phyloP scores from a whole-genome alignment of 1,140 invertebrate genomes.

The Sminthurinus signatus region DNA sequence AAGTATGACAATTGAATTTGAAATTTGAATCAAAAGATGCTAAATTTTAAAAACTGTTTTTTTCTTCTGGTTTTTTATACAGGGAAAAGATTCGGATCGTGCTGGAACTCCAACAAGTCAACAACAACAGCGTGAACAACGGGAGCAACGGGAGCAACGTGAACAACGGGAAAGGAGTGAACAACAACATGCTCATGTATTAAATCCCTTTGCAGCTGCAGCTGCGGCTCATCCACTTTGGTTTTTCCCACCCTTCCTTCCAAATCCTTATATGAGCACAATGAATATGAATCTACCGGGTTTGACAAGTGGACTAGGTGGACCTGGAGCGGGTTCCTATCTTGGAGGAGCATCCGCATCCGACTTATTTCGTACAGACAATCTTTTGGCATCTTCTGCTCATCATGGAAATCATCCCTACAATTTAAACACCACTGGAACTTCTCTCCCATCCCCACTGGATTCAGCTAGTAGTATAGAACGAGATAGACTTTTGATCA shows the following conservation, averaged over 20 bases:
- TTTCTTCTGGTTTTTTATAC: too few relatives aligned
- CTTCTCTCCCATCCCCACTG: neutral
- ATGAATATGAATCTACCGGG: constrained; percentile 32
- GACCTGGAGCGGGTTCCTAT: constrained; percentile 18
- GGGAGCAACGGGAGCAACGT: too few relatives aligned
- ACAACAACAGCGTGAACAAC: too few relatives aligned
- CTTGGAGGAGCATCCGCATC: constrained; percentile 19
- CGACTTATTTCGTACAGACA: constrained; percentile 37
- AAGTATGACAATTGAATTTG: too few relatives aligned
- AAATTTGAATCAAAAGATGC: too few relatives aligned
- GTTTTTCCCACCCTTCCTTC: constrained; percentile 41
- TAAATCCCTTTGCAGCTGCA: constrained; percentile 23
- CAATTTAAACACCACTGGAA: too few relatives aligned
- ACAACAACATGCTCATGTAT: too few relatives aligned
- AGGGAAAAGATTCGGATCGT: too few relatives aligned
- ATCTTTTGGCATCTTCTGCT: constrained; percentile 25
- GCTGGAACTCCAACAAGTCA: too few relatives aligned
- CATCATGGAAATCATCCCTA: constrained; percentile 7
- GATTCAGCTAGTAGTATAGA: neutral
- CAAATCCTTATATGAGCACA: constrained; percentile 38
- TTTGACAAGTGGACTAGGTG: neutral
- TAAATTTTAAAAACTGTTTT: too few relatives aligned
- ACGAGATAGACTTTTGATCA: constrained; percentile 8
- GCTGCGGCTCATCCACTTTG: constrained; percentile 36
- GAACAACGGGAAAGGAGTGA: too few relatives aligned